Evolutionary conservation across 2,113 vertebrate genomes (phyloP).

Genomic region (Sander vitreus): DNA sequence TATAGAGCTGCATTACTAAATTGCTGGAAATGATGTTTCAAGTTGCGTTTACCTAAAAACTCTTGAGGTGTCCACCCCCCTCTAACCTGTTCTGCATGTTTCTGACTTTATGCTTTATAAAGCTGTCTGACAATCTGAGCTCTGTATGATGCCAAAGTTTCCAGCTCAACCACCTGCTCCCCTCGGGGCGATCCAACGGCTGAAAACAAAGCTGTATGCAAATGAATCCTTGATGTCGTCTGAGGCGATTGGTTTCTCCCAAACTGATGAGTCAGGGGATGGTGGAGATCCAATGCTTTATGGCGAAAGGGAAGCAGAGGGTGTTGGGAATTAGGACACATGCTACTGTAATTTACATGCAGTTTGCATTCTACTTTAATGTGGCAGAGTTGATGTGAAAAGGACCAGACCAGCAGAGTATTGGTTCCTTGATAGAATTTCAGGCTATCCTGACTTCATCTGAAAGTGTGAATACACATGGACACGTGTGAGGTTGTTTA

Average conservation of each 20-base stretch:
- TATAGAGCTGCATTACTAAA: neutral
- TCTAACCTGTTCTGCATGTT: neutral
- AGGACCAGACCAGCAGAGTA: neutral
- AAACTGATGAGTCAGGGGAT: conserved; percentile 53
- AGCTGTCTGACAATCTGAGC: conserved; percentile 22
- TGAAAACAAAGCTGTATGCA: conserved; percentile 79
- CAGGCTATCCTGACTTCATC: neutral
- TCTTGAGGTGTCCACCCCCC: neutral
- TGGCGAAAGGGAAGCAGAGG: neutral
- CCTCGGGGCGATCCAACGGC: conserved; percentile 56
- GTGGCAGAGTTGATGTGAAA: neutral
- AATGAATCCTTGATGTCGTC: conserved; percentile 51
- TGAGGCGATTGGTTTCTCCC: conserved; percentile 40
- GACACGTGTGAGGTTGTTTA: conserved; percentile 1
- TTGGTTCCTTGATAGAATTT: neutral
- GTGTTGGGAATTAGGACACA: neutral
- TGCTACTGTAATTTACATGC: conserved; percentile 48
- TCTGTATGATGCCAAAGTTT: neutral
- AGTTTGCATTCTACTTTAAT: conserved; percentile 48
- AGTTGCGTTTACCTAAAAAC: neutral
- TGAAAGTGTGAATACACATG: conserved; percentile 24
- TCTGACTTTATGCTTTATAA: neutral
- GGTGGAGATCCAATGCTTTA: neutral
- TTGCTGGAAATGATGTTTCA: neutral
- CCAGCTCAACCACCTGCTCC: conserved; percentile 60